These are phyloP conservation scores for Syndactyla subalaris DNA, from an alignment of 2,797 vertebrate species.

Conservation along the genomic window DNA sequence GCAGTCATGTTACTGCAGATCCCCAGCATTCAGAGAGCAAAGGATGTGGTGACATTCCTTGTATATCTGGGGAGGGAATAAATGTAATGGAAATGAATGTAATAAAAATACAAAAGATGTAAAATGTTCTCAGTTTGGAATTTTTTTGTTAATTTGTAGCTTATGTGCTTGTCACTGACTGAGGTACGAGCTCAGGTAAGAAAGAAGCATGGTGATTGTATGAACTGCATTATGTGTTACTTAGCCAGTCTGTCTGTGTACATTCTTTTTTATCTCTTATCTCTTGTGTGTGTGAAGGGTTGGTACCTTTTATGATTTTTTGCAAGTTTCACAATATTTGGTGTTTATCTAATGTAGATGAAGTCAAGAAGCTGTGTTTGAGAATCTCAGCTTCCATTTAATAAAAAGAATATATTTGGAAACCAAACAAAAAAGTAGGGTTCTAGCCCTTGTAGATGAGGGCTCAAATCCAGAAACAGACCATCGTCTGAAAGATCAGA, in stretches of 20 bases:
- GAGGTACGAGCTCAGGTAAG: neutral
- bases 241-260: neutral
- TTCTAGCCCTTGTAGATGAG: neutral
- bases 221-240: neutral
- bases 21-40: neutral
- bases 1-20: neutral
- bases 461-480: neutral
- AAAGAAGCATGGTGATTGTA: neutral
- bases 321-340: neutral
- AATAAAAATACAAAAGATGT: conserved; percentile 56
- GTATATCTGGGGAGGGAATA: neutral
- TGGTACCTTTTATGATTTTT: neutral
- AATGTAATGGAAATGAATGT: conserved; percentile 58
- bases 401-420: neutral
- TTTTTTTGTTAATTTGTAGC: neutral
- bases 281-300: neutral
- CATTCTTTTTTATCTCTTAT: neutral
- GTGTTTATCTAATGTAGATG: neutral
- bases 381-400: neutral
- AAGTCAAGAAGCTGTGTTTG: neutral
- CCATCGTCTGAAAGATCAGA: neutral
- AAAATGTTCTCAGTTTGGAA: neutral
- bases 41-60: neutral
- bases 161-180: neutral
- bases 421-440: neutral